phyloP scores from a whole-genome alignment of 2,113 vertebrate species.

The Scomber japonicus region DNA sequence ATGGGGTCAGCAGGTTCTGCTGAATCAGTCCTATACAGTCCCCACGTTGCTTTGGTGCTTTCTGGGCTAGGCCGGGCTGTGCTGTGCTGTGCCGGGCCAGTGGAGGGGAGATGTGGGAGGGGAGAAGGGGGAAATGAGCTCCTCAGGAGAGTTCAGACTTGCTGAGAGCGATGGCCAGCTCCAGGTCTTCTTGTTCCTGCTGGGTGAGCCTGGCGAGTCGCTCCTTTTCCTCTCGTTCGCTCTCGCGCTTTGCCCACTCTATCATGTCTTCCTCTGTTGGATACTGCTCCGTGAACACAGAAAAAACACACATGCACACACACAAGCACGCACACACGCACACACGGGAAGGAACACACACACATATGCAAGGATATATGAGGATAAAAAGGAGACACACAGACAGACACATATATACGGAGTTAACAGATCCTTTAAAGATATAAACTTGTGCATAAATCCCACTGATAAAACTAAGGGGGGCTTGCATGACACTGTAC shows the following conservation, averaged over 20 bases:
- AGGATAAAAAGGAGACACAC: constrained; percentile 28
- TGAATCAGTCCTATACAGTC: constrained; percentile 68
- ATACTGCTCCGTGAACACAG: constrained; percentile 87
- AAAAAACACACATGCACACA: constrained; percentile 18
- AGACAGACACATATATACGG: constrained; percentile 39
- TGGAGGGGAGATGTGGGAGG: background rate
- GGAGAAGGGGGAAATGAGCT: background rate
- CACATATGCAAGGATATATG: constrained; percentile 28
- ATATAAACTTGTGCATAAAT: background rate
- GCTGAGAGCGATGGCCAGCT: constrained; percentile 99
- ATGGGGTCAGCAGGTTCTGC: constrained; percentile 62
- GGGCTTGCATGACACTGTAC: background rate
- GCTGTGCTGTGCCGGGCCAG: constrained; percentile 53
- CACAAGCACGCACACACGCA: constrained; percentile 20
- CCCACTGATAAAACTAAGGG: background rate
- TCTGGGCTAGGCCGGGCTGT: constrained; percentile 54
- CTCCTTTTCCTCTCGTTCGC: constrained; percentile 96
- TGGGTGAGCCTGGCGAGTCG: constrained; percentile 94
- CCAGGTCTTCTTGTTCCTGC: constrained; percentile 98
- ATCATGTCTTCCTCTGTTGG: constrained; percentile 99
- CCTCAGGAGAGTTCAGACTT: constrained; percentile 98
- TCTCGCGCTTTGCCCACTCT: constrained; percentile 99
- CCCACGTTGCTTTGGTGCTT: constrained; percentile 77
- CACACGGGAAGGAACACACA: background rate
- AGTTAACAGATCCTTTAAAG: constrained; percentile 44